Evolutionary conservation across 2,888 invertebrate genomes (phyloP).

Genomic region (Lasioglossum zephyrum): DNA sequence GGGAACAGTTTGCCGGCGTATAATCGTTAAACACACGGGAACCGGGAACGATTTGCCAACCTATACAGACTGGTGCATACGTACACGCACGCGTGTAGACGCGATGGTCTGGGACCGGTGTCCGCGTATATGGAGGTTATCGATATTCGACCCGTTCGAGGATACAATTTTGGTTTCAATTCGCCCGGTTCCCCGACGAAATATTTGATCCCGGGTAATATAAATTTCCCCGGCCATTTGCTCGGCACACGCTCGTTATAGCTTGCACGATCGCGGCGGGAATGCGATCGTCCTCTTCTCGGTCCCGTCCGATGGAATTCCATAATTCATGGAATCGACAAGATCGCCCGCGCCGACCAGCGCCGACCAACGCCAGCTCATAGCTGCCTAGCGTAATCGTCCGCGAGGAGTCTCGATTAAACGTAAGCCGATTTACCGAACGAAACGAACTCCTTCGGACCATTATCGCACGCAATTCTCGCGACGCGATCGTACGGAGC

Average conservation of each 20-base stretch:
- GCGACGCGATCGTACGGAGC: background rate
- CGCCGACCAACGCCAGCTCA: background rate
- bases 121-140: background rate
- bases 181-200: background rate
- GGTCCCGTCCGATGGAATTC: slow-evolving; percentile 14
- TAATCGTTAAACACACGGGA: slow-evolving; percentile 30
- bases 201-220: slow-evolving; percentile 25
- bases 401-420: slow-evolving; percentile 31
- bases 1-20: slow-evolving; percentile 19
- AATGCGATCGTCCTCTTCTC: background rate
- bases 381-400: background rate
- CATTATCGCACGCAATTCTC: slow-evolving; percentile 1
- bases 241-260: slow-evolving; percentile 24
- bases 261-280: background rate
- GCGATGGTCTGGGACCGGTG: background rate
- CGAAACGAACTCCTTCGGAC: slow-evolving; percentile 7
- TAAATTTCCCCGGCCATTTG: slow-evolving; percentile 28
- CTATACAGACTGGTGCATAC: background rate
- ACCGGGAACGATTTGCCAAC: slow-evolving; percentile 4
- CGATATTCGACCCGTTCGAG: slow-evolving; percentile 20
- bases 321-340: slow-evolving; percentile 14
- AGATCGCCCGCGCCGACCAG: background rate
- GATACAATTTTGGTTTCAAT: slow-evolving; percentile 31
- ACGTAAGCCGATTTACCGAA: slow-evolving; percentile 19
- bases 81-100: background rate